phyloP scores from a whole-genome alignment of 2,113 vertebrate species.

The Xyliphius kryptos region DNA sequence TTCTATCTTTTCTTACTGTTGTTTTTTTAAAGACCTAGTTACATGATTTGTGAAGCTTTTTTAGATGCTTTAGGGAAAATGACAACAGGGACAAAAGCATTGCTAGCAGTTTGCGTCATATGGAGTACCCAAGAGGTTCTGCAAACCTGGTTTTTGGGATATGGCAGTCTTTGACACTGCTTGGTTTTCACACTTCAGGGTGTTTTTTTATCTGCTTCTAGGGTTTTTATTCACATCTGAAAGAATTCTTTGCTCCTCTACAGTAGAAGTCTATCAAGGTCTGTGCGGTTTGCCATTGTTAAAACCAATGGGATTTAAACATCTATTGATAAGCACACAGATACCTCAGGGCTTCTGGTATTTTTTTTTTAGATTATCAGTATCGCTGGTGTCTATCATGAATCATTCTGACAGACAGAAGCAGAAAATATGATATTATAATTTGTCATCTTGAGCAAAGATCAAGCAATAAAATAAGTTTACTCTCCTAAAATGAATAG shows the following conservation, averaged over 20 bases:
- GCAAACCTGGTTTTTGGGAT: slow-evolving; percentile 15
- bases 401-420: no score
- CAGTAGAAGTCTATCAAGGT: slow-evolving; percentile 2
- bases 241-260: slow-evolving; percentile 7
- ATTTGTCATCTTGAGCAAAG: no score
- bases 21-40: background rate
- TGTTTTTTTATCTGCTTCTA: slow-evolving; percentile 24
- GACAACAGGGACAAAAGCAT: background rate
- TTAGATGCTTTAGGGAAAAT: slow-evolving; percentile 18
- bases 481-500: no score
- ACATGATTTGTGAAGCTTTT: background rate
- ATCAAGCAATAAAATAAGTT: no score
- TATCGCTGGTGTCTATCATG: no score
- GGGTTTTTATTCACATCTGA: slow-evolving; percentile 23
- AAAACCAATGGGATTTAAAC: background rate
- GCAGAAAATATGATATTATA: no score
- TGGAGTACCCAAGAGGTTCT: slow-evolving; percentile 18
- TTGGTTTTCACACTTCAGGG: slow-evolving; percentile 20
- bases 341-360: background rate
- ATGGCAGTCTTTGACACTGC: slow-evolving; percentile 23
- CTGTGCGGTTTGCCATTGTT: background rate
- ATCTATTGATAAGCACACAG: background rate
- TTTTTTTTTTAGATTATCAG: background rate
- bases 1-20: background rate
- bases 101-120: slow-evolving; percentile 29